Conservation (phyloP, 2,113 vertebrate species). For the Arenaria interpres region DNA sequence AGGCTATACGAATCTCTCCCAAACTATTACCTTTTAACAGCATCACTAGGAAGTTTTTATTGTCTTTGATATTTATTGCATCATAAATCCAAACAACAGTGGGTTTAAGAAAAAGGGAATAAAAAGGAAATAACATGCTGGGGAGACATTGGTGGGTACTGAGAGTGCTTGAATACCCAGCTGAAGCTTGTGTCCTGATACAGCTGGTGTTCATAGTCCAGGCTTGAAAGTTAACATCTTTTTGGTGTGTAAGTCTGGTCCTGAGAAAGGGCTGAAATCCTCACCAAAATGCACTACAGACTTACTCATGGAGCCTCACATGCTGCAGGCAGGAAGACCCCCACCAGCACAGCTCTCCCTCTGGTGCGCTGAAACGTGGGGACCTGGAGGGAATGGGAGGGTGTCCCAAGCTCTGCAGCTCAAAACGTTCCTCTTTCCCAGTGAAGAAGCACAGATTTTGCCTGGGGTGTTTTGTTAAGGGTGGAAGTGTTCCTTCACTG, state of each 20-base stretch:
- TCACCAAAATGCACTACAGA: neutral
- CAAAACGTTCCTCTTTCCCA: neutral
- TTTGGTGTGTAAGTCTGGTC: neutral
- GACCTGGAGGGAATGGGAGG: fast-evolving
- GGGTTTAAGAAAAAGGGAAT: neutral
- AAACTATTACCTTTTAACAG: neutral
- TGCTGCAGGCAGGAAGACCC: neutral
- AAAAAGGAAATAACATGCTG: neutral
- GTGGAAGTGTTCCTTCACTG: neutral
- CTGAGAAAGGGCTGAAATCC: neutral
- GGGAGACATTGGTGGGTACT: neutral
- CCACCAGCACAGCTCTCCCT: neutral
- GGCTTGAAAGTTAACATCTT: neutral
- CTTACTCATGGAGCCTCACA: fast-evolving
- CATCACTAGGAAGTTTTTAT: neutral
- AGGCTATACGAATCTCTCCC: neutral
- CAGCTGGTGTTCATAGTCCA: neutral
- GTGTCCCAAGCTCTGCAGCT: neutral
- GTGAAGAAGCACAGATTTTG: neutral
- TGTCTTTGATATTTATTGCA: neutral
- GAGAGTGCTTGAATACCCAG: neutral
- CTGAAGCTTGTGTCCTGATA: neutral
- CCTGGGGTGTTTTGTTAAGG: neutral
- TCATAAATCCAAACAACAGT: neutral
- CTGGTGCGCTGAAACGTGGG: fast-evolving